Base-by-base conservation (phyloP, 1,140 invertebrate species). In the Dermatophagoides farinae region DNA sequence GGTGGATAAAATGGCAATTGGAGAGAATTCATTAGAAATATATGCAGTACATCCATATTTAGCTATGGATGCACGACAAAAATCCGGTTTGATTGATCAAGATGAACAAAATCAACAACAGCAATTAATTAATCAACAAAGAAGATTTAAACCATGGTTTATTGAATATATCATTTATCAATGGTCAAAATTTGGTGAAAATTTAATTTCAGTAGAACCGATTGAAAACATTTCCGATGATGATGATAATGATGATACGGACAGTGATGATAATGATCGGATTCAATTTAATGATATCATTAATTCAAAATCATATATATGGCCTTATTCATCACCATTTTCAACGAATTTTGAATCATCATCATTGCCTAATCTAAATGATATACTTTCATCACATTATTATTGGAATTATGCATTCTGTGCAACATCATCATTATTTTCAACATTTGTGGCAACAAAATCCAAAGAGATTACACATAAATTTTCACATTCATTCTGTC, bases 401-500 rank as follows among this genome's bases (percentile, higher is more conserved):
- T 55, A 55, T 25, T 55, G 53, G 53, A 55, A 14, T n/a, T 55
- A 55, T 44, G 53, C 53, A n/a, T 55, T 55, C 53, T 55, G 53
- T 44, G 6, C 53, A n/a, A 18, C 38, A 20, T 41, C 38, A n/a
- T 55, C 53, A 39, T 23, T 55, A 39, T 55, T 55, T 23, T 41
- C 38, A 12, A 25, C 53, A 25, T 55, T 39, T 25, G 14, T 23
- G 5, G 5, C 39, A 2, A 23, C 5, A 4, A 39, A 55, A 12
- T 55, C 53, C 6, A 38, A 6, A 6, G 1, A 51, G 10, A 20
- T 38, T 14, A 5, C 25, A 23, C 43, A 58, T 23, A 23, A 44
- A 23, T 58, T 57, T 38, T 39, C 18, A n/a, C 43, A 58, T 20
- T 5, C 57, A n/a, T 44, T 44, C n/a, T 47, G 43, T 18, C 14